Evolutionary conservation across 1,140 invertebrate genomes (phyloP).

Genomic region (Drosophila setifemur): DNA sequence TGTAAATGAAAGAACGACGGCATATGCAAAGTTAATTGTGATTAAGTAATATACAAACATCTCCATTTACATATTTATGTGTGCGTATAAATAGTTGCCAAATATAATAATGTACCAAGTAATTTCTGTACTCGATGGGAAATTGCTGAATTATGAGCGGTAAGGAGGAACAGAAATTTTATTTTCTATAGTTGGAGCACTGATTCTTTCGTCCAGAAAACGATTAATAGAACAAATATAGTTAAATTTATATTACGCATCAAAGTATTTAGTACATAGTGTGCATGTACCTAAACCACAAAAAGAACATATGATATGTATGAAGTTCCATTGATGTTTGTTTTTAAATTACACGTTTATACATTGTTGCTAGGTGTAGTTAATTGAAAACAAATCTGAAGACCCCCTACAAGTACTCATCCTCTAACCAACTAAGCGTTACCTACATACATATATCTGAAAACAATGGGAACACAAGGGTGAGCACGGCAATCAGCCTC

Average conservation of each 20-base stretch:
- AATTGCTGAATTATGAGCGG: background rate
- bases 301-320: background rate
- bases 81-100: no score
- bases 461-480: conserved; percentile 52
- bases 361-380: conserved; percentile 75
- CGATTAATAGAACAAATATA: conserved; percentile 4
- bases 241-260: no score
- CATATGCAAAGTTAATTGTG: conserved; percentile 82
- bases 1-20: conserved; percentile 66
- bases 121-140: background rate
- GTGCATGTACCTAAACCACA: background rate
- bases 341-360: conserved; percentile 62
- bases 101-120: no score
- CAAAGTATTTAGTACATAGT: conserved; percentile 7
- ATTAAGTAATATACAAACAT: conserved; percentile 70
- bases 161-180: no score
- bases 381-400: conserved; percentile 68
- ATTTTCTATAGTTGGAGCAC: no score
- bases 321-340: no score
- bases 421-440: conserved; percentile 20
- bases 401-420: conserved; percentile 11
- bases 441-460: conserved; percentile 46
- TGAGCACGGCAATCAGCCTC: conserved; percentile 23
- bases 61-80: background rate
- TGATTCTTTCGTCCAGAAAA: conserved; percentile 24